phyloP scores from a whole-genome alignment of 2,797 vertebrate genomes.

The Trichosurus vulpecula region DNA sequence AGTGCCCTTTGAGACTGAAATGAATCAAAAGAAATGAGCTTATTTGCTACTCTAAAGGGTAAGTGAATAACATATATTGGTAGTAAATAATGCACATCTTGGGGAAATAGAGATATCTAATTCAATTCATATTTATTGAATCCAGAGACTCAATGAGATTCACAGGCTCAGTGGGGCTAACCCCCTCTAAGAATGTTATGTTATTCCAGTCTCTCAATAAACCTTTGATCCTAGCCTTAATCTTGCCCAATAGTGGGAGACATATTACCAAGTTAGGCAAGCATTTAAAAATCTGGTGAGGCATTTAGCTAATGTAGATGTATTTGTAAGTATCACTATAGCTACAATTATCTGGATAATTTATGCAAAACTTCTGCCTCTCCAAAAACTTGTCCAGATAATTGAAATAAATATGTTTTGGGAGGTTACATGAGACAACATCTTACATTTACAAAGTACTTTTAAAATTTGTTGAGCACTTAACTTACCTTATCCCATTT shows the following conservation, averaged over 20 bases:
- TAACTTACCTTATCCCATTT: background rate
- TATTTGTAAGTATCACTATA: background rate
- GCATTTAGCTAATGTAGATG: background rate
- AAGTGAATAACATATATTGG: slow-evolving; percentile 12
- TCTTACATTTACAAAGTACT: background rate
- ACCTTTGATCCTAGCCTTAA: background rate
- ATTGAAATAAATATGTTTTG: background rate
- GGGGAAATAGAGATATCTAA: background rate
- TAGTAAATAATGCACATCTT: slow-evolving; percentile 43
- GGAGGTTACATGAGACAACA: background rate
- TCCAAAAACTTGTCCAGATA: background rate
- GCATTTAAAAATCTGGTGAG: background rate
- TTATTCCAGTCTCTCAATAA: background rate
- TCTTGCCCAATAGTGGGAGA: background rate
- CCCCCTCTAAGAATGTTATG: background rate
- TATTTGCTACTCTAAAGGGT: background rate
- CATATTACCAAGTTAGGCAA: background rate
- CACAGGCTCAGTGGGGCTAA: background rate
- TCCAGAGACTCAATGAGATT: background rate
- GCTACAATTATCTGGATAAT: background rate
- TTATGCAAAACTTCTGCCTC: background rate
- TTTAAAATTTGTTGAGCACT: background rate
- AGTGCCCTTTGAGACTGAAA: slow-evolving; percentile 54
- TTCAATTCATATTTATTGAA: slow-evolving; percentile 34
- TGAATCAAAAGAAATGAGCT: slow-evolving; percentile 58